A percentile compares a stretch with the other conserved stretches of the same genome.
Evolutionary conservation across 2,113 vertebrate genomes (phyloP).

Genomic region (Piprites chloris): DNA sequence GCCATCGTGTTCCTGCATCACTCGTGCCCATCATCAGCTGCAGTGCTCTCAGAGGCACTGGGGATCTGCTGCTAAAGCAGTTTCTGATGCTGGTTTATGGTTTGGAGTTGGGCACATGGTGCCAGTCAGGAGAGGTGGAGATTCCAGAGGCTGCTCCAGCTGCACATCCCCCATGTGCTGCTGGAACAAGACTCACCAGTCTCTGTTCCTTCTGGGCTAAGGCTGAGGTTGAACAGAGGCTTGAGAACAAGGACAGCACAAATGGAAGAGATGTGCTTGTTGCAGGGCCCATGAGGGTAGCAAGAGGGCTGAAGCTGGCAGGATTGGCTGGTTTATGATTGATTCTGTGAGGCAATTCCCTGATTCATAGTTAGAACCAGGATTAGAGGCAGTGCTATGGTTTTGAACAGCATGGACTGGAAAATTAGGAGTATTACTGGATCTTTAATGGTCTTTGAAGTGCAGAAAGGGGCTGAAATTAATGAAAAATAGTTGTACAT

Average conservation of each 20-base stretch:
- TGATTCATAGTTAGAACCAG: background rate
- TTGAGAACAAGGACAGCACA: background rate
- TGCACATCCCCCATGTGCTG: background rate
- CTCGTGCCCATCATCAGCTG: background rate
- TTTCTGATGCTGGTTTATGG: background rate
- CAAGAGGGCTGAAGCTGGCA: background rate
- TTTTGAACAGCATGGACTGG: background rate
- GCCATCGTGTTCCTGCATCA: rapidly evolving
- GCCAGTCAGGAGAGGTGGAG: background rate
- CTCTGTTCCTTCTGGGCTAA: background rate
- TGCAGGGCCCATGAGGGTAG: background rate
- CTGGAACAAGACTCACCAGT: background rate
- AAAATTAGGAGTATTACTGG: background rate
- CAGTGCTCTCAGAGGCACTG: background rate
- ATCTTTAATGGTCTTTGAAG: background rate
- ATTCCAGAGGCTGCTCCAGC: background rate
- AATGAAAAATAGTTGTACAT: background rate
- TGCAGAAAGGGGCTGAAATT: background rate
- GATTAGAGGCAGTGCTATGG: background rate
- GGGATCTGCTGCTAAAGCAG: background rate
- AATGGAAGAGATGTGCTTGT: background rate
- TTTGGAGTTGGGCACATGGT: background rate
- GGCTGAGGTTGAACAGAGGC: background rate
- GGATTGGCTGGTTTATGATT: background rate
- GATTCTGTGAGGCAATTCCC: background rate